Conservation (phyloP, 2,113 vertebrate species). For the Colius striatus region DNA sequence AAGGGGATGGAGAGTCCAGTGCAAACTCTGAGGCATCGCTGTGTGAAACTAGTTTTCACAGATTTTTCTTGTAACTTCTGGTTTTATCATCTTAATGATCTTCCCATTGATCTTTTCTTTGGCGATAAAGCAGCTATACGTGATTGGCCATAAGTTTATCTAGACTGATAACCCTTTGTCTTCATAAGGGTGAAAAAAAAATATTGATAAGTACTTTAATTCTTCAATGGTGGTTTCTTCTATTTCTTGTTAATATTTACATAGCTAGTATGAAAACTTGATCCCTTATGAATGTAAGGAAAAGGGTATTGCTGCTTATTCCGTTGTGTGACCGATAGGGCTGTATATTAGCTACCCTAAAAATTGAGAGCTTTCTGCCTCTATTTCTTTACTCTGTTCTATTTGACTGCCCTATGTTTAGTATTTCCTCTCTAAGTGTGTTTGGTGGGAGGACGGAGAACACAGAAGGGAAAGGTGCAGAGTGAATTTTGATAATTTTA, state of each 20-base stretch:
- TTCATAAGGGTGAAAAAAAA: neutral
- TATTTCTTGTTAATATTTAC: neutral
- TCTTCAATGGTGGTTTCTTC: neutral
- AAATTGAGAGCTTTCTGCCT: neutral
- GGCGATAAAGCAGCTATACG: neutral
- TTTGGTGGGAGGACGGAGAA: neutral
- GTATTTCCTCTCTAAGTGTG: neutral
- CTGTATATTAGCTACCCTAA: neutral
- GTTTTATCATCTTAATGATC: neutral
- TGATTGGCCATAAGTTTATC: neutral
- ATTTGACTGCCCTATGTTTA: neutral
- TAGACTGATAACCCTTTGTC: neutral
- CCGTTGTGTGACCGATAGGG: neutral
- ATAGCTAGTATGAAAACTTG: neutral
- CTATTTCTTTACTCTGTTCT: neutral
- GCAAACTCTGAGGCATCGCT: neutral
- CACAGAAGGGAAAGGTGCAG: neutral
- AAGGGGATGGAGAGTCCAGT: neutral
- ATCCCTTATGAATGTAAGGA: neutral
- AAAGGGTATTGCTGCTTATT: neutral
- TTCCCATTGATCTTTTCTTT: neutral
- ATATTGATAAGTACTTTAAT: neutral
- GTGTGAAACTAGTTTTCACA: neutral
- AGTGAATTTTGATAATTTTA: neutral
- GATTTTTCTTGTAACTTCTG: accelerated